A percentile compares a stretch with the other conserved stretches of the same genome.
Conservation (phyloP, 2,888 invertebrate genomes). For the Sesia apiformis region DNA sequence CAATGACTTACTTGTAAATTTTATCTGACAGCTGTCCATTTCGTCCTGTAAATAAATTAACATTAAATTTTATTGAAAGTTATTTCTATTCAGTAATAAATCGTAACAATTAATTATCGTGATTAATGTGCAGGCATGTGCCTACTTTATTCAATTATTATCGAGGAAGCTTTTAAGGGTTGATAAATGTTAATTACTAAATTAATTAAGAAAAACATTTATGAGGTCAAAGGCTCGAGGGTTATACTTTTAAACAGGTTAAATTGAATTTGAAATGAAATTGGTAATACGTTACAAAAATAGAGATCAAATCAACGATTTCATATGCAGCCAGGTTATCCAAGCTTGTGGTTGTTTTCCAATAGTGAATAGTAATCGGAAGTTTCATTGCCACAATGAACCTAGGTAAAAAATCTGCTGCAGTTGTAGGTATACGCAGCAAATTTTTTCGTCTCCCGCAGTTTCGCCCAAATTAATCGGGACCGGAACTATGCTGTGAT, state of each 20-base stretch:
- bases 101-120: not conserved
- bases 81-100: not conserved
- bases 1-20: not conserved
- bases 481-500: no score
- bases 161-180: not conserved
- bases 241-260: not conserved
- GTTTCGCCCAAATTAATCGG: no score
- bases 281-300: no score
- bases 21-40: not conserved
- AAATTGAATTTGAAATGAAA: no score
- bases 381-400: no score
- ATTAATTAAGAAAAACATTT: not conserved
- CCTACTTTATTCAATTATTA: not conserved
- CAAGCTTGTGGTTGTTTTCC: no score
- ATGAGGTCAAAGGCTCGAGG: not conserved
- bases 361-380: no score
- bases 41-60: not conserved
- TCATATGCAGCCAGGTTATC: no score
- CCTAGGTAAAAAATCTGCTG: no score
- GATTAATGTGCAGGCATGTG: not conserved
- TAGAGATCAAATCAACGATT: no score
- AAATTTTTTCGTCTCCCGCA: no score
- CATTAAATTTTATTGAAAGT: not conserved
- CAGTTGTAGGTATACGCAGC: no score
- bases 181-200: not conserved